phyloP scores from a whole-genome alignment of 2,888 invertebrate species.

The Nematopogon swammerdamellus region DNA sequence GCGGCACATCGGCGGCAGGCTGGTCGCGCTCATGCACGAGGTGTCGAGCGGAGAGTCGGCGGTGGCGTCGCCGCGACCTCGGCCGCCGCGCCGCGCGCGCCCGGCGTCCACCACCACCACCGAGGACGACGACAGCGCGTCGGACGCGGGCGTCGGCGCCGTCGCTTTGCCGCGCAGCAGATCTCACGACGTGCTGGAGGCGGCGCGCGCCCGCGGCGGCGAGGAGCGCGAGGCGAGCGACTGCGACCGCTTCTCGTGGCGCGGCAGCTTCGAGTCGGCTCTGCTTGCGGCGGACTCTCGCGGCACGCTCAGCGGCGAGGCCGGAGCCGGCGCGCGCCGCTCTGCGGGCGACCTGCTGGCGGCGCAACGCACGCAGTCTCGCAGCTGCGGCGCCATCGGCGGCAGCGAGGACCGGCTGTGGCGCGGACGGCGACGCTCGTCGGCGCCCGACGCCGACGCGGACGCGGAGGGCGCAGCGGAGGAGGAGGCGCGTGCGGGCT shows the following conservation, averaged over 20 bases:
- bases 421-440: conserved; percentile 44
- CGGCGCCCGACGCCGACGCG: conserved; percentile 50
- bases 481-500: conserved; percentile 65
- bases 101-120: conserved; percentile 61
- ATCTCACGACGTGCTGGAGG: conserved; percentile 77
- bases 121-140: conserved; percentile 70
- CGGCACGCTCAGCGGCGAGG: conserved; percentile 68
- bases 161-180: conserved; percentile 69
- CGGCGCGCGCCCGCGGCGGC: conserved; percentile 49
- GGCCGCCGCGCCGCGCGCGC: conserved; percentile 55
- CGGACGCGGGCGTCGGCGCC: conserved; percentile 54
- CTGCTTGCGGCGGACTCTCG: conserved; percentile 83
- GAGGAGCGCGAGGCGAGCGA: conserved; percentile 78
- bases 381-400: conserved; percentile 83
- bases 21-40: conserved; percentile 90
- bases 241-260: conserved; percentile 87
- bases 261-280: conserved; percentile 91
- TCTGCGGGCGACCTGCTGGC: conserved; percentile 82
- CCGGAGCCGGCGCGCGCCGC: conserved; percentile 74
- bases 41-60: conserved; percentile 73
- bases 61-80: conserved; percentile 60
- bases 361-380: conserved; percentile 74
- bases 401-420: conserved; percentile 60
- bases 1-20: conserved; percentile 84
- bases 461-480: conserved; percentile 53